Evolutionary conservation across 2,797 vertebrate species (phyloP).

Genomic region (Liasis olivaceus): DNA sequence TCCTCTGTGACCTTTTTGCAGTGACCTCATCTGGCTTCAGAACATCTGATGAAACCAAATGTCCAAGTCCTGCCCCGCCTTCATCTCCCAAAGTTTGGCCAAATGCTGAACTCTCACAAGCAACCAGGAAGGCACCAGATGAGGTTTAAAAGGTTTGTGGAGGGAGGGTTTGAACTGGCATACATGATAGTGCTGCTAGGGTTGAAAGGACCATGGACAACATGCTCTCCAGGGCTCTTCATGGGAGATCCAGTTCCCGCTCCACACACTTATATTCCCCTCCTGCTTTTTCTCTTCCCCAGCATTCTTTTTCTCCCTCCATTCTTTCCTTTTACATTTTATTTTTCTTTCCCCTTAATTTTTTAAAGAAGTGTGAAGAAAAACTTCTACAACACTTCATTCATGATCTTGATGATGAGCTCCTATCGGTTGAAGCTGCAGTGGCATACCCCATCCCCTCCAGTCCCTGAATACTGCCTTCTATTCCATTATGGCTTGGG

Average conservation of each 20-base stretch:
- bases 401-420: not conserved
- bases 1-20: conserved; percentile 43
- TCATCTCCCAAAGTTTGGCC: not conserved
- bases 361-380: not conserved
- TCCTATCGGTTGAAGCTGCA: not conserved
- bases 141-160: not conserved
- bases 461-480: not conserved
- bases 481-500: not conserved
- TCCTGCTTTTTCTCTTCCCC: not conserved
- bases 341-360: not conserved
- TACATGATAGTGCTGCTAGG: not conserved
- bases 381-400: not conserved
- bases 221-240: not conserved
- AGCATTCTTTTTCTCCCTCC: not conserved
- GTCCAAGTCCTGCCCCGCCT: not conserved
- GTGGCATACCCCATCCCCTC: not conserved
- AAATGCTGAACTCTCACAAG: not conserved
- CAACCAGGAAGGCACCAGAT: not conserved
- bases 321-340: not conserved
- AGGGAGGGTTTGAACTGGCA: not conserved
- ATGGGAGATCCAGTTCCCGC: not conserved
- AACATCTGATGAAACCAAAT: conserved; percentile 45
- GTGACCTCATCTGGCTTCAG: conserved; percentile 67
- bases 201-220: not conserved
- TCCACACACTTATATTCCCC: not conserved